Conservation (phyloP, 2,888 invertebrate genomes). For the Biston stratarius region DNA sequence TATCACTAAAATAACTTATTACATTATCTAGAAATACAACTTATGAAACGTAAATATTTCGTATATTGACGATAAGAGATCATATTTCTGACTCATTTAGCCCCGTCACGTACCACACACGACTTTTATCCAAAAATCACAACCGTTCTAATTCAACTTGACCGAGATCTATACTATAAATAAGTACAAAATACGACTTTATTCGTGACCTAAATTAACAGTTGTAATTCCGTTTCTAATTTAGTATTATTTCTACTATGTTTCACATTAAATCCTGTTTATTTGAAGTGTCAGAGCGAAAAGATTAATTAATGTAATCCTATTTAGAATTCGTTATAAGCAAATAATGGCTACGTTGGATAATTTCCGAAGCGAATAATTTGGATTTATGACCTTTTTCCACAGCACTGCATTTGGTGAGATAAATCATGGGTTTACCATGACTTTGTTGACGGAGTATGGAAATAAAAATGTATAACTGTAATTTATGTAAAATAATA, state of each 20-base stretch:
- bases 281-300: slow-evolving; percentile 24
- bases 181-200: not conserved
- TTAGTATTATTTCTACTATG: slow-evolving; percentile 19
- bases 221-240: slow-evolving; percentile 5
- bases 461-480: slow-evolving; percentile 18
- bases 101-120: not conserved
- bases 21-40: too few relatives aligned
- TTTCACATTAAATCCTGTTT: slow-evolving; percentile 19
- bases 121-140: not conserved
- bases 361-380: slow-evolving; percentile 34
- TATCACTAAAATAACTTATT: not conserved
- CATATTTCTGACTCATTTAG: too few relatives aligned
- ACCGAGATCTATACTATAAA: not conserved
- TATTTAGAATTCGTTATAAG: slow-evolving; percentile 37
- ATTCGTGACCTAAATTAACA: slow-evolving; percentile 14
- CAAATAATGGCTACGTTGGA: slow-evolving; percentile 28
- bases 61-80: too few relatives aligned
- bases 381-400: slow-evolving; percentile 42
- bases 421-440: slow-evolving; percentile 37
- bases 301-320: slow-evolving; percentile 32
- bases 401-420: slow-evolving; percentile 30
- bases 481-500: slow-evolving; percentile 8
- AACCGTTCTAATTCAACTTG: not conserved
- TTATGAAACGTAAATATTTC: too few relatives aligned
- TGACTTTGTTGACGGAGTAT: slow-evolving; percentile 16